Percentiles rank a stretch among this genome's conserved stretches.
phyloP scores from a whole-genome alignment of 2,888 invertebrate species.

The Patella depressa region DNA sequence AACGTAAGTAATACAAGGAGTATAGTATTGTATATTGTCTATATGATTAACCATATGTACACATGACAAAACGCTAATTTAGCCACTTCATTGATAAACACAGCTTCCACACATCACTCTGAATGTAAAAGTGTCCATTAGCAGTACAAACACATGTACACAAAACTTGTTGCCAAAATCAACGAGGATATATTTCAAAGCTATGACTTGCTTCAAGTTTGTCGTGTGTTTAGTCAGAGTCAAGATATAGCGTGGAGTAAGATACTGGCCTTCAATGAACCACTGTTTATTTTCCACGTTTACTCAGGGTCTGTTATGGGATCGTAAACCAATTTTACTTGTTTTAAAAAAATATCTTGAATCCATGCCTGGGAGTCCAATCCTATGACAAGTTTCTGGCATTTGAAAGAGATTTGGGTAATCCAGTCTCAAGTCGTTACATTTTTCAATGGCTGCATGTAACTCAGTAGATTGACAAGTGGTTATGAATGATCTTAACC shows the following conservation, averaged over 20 bases:
- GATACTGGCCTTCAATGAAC: too few relatives aligned
- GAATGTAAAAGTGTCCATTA: background rate
- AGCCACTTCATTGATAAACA: background rate
- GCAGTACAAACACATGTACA: background rate
- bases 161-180: background rate
- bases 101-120: background rate
- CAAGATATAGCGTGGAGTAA: background rate
- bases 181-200: constrained; percentile 6
- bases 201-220: background rate
- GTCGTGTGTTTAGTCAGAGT: background rate
- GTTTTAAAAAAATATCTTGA: constrained; percentile 3
- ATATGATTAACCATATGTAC: too few relatives aligned
- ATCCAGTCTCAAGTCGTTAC: too few relatives aligned
- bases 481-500: too few relatives aligned
- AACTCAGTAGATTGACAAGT: too few relatives aligned
- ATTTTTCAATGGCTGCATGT: too few relatives aligned
- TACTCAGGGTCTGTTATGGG: background rate
- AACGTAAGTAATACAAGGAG: too few relatives aligned
- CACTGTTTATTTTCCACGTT: constrained; percentile 3
- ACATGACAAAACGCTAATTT: too few relatives aligned
- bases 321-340: constrained; percentile 5
- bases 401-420: too few relatives aligned
- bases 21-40: too few relatives aligned
- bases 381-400: too few relatives aligned
- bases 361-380: too few relatives aligned